These are phyloP conservation scores for Tangara arthus DNA, from an alignment of 2,797 vertebrate genomes.

Conservation along the genomic window DNA sequence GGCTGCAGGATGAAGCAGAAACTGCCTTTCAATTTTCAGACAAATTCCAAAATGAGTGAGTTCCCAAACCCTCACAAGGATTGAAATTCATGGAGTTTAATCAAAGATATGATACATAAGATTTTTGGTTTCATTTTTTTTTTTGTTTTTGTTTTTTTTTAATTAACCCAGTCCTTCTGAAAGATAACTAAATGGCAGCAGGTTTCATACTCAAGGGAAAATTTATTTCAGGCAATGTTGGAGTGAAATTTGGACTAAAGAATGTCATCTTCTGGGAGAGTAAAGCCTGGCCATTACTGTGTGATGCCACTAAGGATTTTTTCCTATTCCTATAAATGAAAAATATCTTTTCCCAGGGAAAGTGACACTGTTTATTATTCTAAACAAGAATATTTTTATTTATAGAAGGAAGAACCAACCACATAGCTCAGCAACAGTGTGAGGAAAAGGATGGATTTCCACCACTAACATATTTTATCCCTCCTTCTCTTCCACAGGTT, in stretches of 20 bases:
- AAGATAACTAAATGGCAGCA: neutral
- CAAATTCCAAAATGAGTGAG: neutral
- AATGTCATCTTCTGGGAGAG: neutral
- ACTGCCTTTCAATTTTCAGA: neutral
- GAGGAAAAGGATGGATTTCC: neutral
- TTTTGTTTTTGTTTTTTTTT: neutral
- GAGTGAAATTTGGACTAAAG: neutral
- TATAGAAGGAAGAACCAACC: neutral
- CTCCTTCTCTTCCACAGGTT: slow-evolving; percentile 70
- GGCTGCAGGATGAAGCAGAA: neutral
- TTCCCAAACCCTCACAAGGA: neutral
- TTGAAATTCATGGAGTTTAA: neutral
- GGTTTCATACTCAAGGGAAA: neutral
- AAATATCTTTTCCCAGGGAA: neutral
- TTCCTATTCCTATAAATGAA: neutral
- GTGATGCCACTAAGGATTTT: neutral
- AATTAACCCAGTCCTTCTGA: neutral
- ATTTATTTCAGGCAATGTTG: neutral
- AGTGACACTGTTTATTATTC: neutral
- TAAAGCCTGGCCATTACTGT: neutral
- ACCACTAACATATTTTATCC: neutral
- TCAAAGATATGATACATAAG: neutral
- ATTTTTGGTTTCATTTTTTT: neutral
- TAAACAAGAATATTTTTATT: neutral
- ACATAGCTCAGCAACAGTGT: neutral